Base-by-base conservation (phyloP, 2,888 invertebrate genomes). In the Nomada lathburiana region DNA sequence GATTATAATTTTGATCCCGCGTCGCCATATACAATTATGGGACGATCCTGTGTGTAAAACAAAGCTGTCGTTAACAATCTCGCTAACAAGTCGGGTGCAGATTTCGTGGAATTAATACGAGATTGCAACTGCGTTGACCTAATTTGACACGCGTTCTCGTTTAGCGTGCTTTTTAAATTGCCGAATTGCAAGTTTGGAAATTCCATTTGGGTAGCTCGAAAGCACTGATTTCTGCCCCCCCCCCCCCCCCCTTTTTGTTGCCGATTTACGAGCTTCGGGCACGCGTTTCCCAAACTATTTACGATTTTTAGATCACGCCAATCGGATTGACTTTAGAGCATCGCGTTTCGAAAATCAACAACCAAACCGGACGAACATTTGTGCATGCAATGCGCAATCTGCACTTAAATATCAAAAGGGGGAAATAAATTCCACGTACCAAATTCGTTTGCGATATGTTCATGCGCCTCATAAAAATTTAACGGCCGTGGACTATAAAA, bases 21-120 rank as follows among this genome's bases (percentile, higher is more conserved):
- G 47, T 36, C 7, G 36, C 36, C 36, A 5, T 36, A 36, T 7
- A 36, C 36, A 36, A 36, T 36, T 36, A 36, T 20, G 16, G 50
- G 42, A n/a, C 13, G 50, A 50, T 73, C 26, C 16, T 10, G 23
- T 10, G 52, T 26, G 10, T 1, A 36, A 18, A 44, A 75, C 23
- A 42, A 64, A 59, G 64, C 64, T 20, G 57, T 59, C 26, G 63
- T 64, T 52, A 77, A 75, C 65, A 18, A 57, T 52, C 18, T 18
- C 20, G 29, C 52, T 53, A 65, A 75, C 77, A 52, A 60, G 65
- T 55, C 16, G 18, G 5, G 36, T 29, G 13, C 20, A 18, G 23
- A 11, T 36, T 36, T 7, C 36, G 10, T 2, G 3, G 13, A 23
- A 74, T 67, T 64, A 75, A 76, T 59, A 59, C 50, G 59, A 59